Evolutionary conservation across 2,797 vertebrate species (phyloP).

Genomic region (Eulemur mongoz): DNA sequence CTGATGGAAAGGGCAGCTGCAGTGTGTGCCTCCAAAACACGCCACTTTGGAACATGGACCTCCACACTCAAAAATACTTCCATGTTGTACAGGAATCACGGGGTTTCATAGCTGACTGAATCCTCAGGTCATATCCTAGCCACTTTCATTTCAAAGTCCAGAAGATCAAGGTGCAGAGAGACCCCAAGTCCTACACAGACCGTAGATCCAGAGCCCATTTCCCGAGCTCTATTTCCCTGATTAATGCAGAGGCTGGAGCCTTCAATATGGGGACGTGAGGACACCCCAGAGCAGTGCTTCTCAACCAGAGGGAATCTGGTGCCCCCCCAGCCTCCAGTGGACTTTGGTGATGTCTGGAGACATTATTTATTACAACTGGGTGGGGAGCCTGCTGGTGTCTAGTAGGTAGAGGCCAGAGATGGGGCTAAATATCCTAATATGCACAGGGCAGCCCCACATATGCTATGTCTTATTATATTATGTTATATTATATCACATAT

Average conservation of each 20-base stretch:
- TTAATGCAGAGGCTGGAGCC: background rate
- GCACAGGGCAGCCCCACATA: background rate
- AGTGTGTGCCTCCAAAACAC: background rate
- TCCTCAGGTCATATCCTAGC: background rate
- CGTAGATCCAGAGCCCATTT: fast-evolving
- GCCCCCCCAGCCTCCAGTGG: too few relatives aligned
- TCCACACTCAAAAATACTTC: background rate
- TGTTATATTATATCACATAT: background rate
- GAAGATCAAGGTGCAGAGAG: background rate
- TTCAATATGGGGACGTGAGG: background rate
- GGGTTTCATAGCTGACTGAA: background rate
- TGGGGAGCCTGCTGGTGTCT: background rate
- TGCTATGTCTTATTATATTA: too few relatives aligned
- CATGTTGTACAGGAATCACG: fast-evolving
- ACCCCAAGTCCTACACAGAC: background rate
- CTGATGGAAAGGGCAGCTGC: background rate
- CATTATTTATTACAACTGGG: background rate
- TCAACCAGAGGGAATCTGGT: background rate
- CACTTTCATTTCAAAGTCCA: background rate
- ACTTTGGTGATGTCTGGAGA: background rate
- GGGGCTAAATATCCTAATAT: background rate
- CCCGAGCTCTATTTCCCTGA: background rate
- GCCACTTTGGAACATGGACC: background rate
- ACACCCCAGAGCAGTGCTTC: background rate
- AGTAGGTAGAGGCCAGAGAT: background rate